Conservation (phyloP, 2,113 vertebrate genomes). For the Poeciliopsis prolifica region DNA sequence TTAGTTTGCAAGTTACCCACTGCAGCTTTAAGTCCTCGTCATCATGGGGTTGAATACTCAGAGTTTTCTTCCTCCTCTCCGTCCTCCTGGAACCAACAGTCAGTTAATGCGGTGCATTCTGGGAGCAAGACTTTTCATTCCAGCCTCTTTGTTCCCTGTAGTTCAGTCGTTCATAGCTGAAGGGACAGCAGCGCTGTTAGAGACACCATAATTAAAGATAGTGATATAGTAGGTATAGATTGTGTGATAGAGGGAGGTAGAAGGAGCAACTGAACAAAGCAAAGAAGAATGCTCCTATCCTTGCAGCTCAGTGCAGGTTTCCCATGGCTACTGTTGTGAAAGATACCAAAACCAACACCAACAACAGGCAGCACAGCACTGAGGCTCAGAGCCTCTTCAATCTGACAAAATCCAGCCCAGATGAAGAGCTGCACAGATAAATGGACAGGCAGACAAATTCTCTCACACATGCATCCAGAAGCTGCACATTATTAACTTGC, state of each 20-base stretch:
- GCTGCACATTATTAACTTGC: neutral
- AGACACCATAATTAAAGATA: neutral
- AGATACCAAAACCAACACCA: conserved; percentile 43
- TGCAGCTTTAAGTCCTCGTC: no score
- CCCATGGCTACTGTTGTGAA: conserved; percentile 44
- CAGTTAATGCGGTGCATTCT: no score
- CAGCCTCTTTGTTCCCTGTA: no score
- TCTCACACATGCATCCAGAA: conserved; percentile 6
- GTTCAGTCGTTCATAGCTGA: no score
- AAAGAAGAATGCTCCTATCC: conserved; percentile 33
- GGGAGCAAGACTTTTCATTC: no score
- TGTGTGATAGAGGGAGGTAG: neutral
- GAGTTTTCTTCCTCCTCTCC: no score
- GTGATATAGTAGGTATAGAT: conserved; percentile 6
- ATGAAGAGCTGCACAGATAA: conserved; percentile 27
- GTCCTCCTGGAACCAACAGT: no score
- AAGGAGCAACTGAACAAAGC: conserved; percentile 18
- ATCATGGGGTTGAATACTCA: no score
- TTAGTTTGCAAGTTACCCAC: no score
- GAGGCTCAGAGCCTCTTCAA: conserved; percentile 52
- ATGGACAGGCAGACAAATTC: neutral
- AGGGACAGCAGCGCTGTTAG: no score
- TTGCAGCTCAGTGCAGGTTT: conserved; percentile 33
- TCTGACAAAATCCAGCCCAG: conserved; percentile 44
- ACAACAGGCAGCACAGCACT: conserved; percentile 54